phyloP scores from a whole-genome alignment of 64 coral and sea anemone genomes.

The Montipora efflorescens region DNA sequence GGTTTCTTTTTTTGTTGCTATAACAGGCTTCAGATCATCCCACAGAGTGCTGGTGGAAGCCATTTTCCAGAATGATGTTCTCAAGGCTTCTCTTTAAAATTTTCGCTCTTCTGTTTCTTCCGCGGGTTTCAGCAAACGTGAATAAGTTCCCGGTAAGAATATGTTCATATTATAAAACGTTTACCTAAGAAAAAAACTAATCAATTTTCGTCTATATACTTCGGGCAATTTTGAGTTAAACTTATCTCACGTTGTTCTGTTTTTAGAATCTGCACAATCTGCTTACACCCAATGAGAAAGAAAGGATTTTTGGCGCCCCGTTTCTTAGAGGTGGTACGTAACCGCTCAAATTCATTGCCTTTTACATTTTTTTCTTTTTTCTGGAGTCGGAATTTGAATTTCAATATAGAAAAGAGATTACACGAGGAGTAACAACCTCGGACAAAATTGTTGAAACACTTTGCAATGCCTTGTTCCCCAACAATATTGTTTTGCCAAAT shows the following conservation, averaged over 20 bases:
- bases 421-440: neutral
- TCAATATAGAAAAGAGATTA: neutral
- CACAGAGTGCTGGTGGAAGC: neutral
- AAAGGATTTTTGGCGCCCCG: constrained; percentile 29
- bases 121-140: constrained; percentile 18
- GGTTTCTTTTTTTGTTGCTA: neutral
- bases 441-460: neutral
- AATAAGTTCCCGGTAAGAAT: neutral
- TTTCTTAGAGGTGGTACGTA: constrained; percentile 9
- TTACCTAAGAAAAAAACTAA: neutral
- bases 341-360: neutral
- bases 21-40: neutral
- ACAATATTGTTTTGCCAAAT: too few relatives aligned
- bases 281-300: constrained; percentile 22
- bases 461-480: too few relatives aligned
- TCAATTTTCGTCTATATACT: constrained; percentile 8
- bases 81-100: neutral
- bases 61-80: neutral
- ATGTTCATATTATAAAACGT: neutral
- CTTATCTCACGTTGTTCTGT: constrained; percentile 4
- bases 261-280: constrained; percentile 42
- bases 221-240: neutral
- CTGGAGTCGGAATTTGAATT: constrained; percentile 4
- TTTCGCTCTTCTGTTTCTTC: constrained; percentile 1
- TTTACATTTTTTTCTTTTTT: neutral